Base-by-base conservation (phyloP, 2,888 invertebrate genomes). In the Plebejus melissa region DNA sequence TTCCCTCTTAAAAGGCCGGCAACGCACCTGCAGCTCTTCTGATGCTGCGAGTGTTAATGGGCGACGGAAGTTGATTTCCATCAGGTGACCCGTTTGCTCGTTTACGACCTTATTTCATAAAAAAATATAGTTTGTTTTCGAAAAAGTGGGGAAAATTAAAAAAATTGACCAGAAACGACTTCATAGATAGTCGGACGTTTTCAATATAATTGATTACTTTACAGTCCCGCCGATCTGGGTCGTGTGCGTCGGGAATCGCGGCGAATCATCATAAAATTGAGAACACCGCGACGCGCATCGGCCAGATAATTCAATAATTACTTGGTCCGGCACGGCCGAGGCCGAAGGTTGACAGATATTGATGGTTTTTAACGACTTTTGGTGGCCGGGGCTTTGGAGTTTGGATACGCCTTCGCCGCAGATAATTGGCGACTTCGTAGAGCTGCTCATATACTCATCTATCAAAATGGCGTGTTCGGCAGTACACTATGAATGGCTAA, bases 301-400 rank as follows among this genome's bases (percentile, higher is more conserved):
- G n/a, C 88, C 89, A 88, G 88, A 86, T 89, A 87, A 87, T 88
- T 89, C 87, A 90, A 89, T 90, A 90, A 90, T 32, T 46, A 50
- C 46, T 71, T 28, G 28, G 46, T 41, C 28, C 71, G 71, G 41
- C 28, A 71, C 71, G 41, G 11, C 54, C 4, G 71, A 46, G 11
- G 82, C 86, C 87, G 86, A 86, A 88, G 83, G 88, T 84, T 88
- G 93, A 90, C 91, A 90, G 91, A 87, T 90, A 93, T 93, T 91
- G 91, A 93, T 93, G 91, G 83, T 65, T 13, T 36, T 65, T 65
- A 65, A 65, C 32, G 65, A 65, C 32, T 65, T 65, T 65, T 36
- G 65, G 65, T 65, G 32, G 32, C 13, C 32, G 16, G 5, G 11
- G 32, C 65, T 22, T 22, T 22, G 22, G 28, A 32, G 22, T 22